A percentile compares a stretch with the other conserved stretches of the same genome.
phyloP scores from a whole-genome alignment of 2,888 invertebrate genomes.

The Lysandra coridon region DNA sequence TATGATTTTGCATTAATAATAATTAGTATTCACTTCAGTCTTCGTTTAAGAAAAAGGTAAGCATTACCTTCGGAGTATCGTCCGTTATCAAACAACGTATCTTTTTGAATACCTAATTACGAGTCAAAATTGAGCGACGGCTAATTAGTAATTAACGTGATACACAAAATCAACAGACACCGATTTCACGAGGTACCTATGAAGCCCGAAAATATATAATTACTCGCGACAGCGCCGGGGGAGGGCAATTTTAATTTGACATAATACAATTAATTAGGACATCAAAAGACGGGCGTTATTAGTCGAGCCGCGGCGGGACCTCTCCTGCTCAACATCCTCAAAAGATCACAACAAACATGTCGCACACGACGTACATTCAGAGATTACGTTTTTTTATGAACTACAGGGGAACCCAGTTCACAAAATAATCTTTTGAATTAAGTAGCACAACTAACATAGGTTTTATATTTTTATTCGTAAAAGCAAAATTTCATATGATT shows the following conservation, averaged over 20 bases:
- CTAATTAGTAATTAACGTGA: background rate
- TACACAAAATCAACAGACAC: conserved; percentile 12
- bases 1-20: background rate
- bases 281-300: conserved; percentile 16
- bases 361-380: background rate
- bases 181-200: background rate
- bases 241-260: background rate
- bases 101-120: background rate
- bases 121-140: background rate
- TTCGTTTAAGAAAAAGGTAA: background rate
- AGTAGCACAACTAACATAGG: background rate
- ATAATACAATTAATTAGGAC: conserved; percentile 11
- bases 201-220: background rate
- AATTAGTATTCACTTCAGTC: background rate
- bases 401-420: background rate
- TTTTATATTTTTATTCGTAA: background rate
- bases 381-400: background rate
- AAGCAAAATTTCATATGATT: background rate
- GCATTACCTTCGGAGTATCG: background rate
- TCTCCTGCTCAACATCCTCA: background rate
- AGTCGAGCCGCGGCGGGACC: background rate
- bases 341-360: background rate
- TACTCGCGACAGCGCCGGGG: background rate
- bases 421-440: background rate
- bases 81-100: background rate